Evolutionary conservation across 1,140 invertebrate species (phyloP).

Genomic region (Maniola jurtina): DNA sequence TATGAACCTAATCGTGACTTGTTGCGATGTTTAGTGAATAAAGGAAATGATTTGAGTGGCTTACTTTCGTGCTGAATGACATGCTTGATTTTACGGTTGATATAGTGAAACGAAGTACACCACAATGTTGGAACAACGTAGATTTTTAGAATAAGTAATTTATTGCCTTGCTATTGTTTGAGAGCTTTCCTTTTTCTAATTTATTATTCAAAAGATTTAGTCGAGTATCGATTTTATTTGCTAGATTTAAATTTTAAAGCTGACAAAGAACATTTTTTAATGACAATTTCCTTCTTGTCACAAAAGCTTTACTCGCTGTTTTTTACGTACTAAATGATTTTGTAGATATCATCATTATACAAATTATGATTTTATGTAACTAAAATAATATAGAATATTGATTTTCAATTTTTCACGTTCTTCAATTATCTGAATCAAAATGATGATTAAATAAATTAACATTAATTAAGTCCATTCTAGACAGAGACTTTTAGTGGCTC

Average conservation of each 20-base stretch:
- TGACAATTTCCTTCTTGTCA: too few species aligned
- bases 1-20: constrained; percentile 30
- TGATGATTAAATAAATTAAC: too few species aligned
- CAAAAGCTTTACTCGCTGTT: too few species aligned
- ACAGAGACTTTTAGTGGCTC: too few species aligned
- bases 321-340: too few species aligned
- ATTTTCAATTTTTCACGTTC: neutral
- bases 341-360: too few species aligned
- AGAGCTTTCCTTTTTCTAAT: constrained; percentile 8
- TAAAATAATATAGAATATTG: neutral
- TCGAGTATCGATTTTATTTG: constrained; percentile 6
- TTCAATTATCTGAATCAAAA: neutral
- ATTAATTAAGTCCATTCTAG: too few species aligned
- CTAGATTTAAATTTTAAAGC: neutral
- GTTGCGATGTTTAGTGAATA: constrained; percentile 46
- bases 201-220: constrained; percentile 6
- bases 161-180: neutral
- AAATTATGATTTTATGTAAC: too few species aligned
- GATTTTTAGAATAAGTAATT: neutral
- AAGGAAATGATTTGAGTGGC: constrained; percentile 33
- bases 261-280: neutral
- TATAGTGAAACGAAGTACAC: neutral
- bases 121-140: neutral
- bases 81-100: neutral
- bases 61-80: constrained; percentile 20